These are phyloP conservation scores for Papilio polyxenes DNA, from an alignment of 1,140 invertebrate species.

Conservation along the genomic window DNA sequence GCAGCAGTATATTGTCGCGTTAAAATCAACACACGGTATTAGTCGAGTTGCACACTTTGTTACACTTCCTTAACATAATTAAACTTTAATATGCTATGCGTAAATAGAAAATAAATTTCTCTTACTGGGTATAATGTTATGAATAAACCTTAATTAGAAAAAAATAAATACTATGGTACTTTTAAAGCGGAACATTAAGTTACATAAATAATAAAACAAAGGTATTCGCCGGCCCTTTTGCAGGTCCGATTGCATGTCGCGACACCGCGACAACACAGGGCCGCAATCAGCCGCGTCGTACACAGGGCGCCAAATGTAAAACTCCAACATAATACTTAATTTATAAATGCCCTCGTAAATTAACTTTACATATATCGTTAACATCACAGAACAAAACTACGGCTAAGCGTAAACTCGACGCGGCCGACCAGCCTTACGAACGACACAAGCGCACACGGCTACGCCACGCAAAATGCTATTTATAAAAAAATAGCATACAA, in stretches of 20 bases:
- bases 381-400: constrained; percentile 76
- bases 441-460: constrained; percentile 11
- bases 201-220: constrained; percentile 63
- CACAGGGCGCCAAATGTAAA: constrained; percentile 35
- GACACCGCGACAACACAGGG: not conserved
- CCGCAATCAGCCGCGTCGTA: constrained; percentile 3
- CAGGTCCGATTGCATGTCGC: constrained; percentile 36
- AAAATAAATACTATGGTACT: constrained; percentile 76
- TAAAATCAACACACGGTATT: constrained; percentile 41
- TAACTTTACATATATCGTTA: constrained; percentile 65
- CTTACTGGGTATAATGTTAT: constrained; percentile 56
- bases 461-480: not conserved
- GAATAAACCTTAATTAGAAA: constrained; percentile 66
- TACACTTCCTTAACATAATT: constrained; percentile 43
- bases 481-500: not conserved
- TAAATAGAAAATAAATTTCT: constrained; percentile 58
- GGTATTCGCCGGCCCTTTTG: constrained; percentile 46
- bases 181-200: constrained; percentile 73
- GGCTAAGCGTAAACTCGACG: constrained; percentile 57
- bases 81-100: constrained; percentile 60
- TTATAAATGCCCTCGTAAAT: constrained; percentile 56
- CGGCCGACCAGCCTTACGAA: constrained; percentile 31
- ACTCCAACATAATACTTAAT: constrained; percentile 51
- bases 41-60: constrained; percentile 41
- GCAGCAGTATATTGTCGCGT: constrained; percentile 36